Evolutionary conservation across 2,797 vertebrate species (phyloP), one percentile per base, ranked within the genome.

Genomic region (Oophaga sylvatica): DNA sequence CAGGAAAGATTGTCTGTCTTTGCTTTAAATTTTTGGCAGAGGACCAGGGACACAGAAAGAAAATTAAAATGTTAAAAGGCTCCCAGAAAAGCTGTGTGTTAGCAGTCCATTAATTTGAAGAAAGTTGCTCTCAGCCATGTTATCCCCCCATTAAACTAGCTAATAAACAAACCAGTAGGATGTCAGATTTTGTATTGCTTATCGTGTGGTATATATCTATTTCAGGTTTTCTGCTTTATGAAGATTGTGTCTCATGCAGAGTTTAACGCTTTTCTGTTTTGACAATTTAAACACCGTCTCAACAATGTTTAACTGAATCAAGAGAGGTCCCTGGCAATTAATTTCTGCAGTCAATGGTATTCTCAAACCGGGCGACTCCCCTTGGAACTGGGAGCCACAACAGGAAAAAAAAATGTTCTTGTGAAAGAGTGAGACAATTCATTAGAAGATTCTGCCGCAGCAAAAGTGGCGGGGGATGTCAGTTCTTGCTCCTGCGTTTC

Each of bases 401-500:
- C 91, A 93, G 93, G 75, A 65, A 45, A 92, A 93, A 94, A 93
- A 92, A 91, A 91, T 91, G 87, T 83, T 81, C 78, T 41, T 91
- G 83, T 90, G 94, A 94, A 95, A 95, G 93, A 95, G 92, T 88
- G 92, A 93, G 92, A 95, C 93, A 94, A 96, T 96, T 95, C 95
- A 95, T 97, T 96, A 97, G 94, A 93, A 87, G 89, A 91, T 89
- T 92, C 92, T 91, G 90, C 93, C 90, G 93, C 92, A 95, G 92
- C 93, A 94, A 92, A 92, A 93, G 94, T 94, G 91, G 93, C 93
- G 93, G 94, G 94, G 93, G 93, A 95, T 94, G 92, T 93, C 94
- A 94, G 92, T 91, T 93, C 80, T 0, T 92, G 94, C 92, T 96
- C 93, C 92, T 90, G 92, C 87, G 92, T 93, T 95, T 95, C 93